phyloP scores from a whole-genome alignment of 2,888 invertebrate genomes.

The Lissocephala sabroskyi region DNA sequence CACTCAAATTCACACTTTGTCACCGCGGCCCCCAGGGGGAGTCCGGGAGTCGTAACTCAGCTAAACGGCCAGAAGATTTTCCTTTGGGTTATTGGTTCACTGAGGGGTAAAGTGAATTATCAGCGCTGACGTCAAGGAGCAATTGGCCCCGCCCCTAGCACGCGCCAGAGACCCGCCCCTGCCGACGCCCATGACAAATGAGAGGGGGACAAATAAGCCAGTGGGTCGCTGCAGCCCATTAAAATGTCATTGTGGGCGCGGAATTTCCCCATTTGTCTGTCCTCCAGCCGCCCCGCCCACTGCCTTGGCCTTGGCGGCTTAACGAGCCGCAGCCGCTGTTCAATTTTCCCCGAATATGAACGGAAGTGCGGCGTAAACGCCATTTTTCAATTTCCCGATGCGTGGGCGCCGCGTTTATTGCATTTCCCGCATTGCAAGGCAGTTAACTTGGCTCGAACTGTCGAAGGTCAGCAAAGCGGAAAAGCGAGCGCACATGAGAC shows the following conservation, averaged over 20 bases:
- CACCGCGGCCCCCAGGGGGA: no score
- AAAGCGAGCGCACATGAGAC: no score
- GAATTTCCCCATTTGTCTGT: neutral
- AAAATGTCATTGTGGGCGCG: slow-evolving; percentile 15
- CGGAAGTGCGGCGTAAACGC: slow-evolving; percentile 51
- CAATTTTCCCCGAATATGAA: slow-evolving; percentile 49
- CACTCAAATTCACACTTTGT: slow-evolving; percentile 35
- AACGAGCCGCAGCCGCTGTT: slow-evolving; percentile 45
- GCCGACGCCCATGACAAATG: slow-evolving; percentile 42
- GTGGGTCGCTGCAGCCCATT: slow-evolving; percentile 10
- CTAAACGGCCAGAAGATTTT: slow-evolving; percentile 18
- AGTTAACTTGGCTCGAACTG: no score
- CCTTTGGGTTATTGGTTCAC: slow-evolving; percentile 11
- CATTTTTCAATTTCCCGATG: slow-evolving; percentile 53
- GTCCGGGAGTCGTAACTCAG: slow-evolving; percentile 8
- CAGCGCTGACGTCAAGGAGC: slow-evolving; percentile 42
- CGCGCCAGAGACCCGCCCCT: slow-evolving; percentile 18
- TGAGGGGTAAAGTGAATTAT: slow-evolving; percentile 21
- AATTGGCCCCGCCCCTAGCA: slow-evolving; percentile 23
- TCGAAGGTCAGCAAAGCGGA: no score
- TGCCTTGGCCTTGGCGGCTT: neutral
- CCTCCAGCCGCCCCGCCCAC: neutral
- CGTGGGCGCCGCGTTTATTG: slow-evolving; percentile 43
- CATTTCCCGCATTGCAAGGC: slow-evolving; percentile 36
- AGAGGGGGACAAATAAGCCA: slow-evolving; percentile 17